Evolutionary conservation across 2,113 vertebrate genomes (phyloP).

Genomic region (Mellivora capensis): DNA sequence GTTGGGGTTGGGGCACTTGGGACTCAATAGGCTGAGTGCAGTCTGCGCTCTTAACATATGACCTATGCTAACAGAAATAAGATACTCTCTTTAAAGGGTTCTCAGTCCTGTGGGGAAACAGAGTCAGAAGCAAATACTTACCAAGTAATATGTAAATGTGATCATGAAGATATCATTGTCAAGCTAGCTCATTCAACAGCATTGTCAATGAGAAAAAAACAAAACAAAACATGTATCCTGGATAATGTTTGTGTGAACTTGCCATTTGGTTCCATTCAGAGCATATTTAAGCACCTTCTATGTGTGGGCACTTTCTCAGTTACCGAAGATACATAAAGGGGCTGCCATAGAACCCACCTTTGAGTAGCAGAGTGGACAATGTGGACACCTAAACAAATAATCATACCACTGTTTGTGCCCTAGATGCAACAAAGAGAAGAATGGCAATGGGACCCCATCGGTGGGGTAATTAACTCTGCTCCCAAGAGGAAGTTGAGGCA

Average conservation of each 20-base stretch:
- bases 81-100: not conserved
- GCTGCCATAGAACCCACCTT: rapidly evolving
- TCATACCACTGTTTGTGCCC: rapidly evolving
- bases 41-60: not conserved
- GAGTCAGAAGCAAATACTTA: not conserved
- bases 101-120: not conserved
- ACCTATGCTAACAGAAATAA: not conserved
- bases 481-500: not conserved
- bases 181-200: no score
- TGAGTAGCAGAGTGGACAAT: not conserved
- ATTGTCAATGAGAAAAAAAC: not conserved
- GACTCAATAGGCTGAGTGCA: not conserved
- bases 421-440: rapidly evolving
- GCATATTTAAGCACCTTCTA: not conserved
- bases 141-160: not conserved
- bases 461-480: not conserved
- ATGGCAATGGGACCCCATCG: rapidly evolving
- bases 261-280: not conserved
- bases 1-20: not conserved
- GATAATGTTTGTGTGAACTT: not conserved
- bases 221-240: rapidly evolving
- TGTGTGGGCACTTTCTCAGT: not conserved
- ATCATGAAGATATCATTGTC: not conserved
- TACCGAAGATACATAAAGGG: not conserved
- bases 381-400: no score